These are phyloP conservation scores for Australoheros facetus DNA, from an alignment of 2,797 vertebrate genomes.

Conservation along the genomic window DNA sequence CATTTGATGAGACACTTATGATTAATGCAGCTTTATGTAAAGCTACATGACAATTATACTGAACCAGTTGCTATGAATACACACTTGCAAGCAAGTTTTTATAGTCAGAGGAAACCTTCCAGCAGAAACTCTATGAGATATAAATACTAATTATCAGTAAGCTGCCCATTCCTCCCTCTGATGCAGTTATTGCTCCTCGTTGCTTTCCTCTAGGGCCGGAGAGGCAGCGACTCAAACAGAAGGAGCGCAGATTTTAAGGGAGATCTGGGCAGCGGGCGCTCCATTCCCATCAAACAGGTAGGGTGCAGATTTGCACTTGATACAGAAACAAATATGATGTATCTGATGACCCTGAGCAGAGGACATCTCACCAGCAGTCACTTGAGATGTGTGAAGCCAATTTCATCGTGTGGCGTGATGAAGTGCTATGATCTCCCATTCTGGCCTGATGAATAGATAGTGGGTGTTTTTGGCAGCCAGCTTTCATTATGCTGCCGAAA, in stretches of 20 bases:
- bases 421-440: slow-evolving; percentile 28
- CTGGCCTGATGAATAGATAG: slow-evolving; percentile 44
- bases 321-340: slow-evolving; percentile 30
- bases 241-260: slow-evolving; percentile 89
- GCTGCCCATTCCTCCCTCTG: background rate
- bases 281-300: slow-evolving; percentile 94
- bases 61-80: background rate
- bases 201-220: slow-evolving; percentile 81
- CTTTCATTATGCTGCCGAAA: slow-evolving; percentile 15
- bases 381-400: slow-evolving; percentile 38
- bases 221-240: slow-evolving; percentile 93
- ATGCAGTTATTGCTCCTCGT: background rate
- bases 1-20: background rate
- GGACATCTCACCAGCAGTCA: slow-evolving; percentile 28
- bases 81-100: background rate
- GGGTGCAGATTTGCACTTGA: slow-evolving; percentile 20
- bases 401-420: slow-evolving; percentile 42
- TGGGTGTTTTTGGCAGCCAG: slow-evolving; percentile 50
- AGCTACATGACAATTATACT: background rate
- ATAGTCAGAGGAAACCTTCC: background rate
- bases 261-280: slow-evolving; percentile 87
- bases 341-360: slow-evolving; percentile 38
- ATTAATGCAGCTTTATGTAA: slow-evolving; percentile 5
- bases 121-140: slow-evolving; percentile 1
- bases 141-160: background rate